Conservation (phyloP, 2,888 invertebrate species). For the Leptopilina syphax region DNA sequence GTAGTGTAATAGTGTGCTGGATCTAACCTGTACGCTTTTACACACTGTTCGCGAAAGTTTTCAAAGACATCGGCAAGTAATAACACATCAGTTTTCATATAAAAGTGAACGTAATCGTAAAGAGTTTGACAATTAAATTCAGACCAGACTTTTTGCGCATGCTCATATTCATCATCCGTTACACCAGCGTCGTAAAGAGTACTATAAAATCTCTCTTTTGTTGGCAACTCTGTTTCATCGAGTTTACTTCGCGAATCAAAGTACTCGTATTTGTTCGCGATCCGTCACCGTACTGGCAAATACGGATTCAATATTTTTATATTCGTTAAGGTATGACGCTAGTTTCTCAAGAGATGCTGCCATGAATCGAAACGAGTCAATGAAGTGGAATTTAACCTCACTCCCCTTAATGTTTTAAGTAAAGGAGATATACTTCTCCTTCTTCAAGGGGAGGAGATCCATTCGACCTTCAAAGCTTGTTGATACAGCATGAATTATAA, state of each 20-base stretch:
- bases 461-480: neutral
- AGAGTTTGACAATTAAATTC: neutral
- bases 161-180: neutral
- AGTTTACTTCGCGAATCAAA: neutral
- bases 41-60: slow-evolving; percentile 50
- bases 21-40: slow-evolving; percentile 25
- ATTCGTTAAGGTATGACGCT: neutral
- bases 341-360: neutral
- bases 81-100: no score
- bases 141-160: neutral
- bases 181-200: no score
- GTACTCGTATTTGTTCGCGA: neutral
- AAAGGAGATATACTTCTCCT: neutral
- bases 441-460: neutral
- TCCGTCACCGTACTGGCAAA: neutral
- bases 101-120: neutral
- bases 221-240: neutral
- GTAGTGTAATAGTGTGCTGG: no score
- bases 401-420: neutral
- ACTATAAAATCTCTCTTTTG: no score
- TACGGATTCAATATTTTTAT: neutral
- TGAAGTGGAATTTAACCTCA: neutral
- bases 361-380: neutral
- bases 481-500: neutral
- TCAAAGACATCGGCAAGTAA: slow-evolving; percentile 36